phyloP scores from a whole-genome alignment of 64 coral and sea anemone species.

The Actinia tenebrosa region DNA sequence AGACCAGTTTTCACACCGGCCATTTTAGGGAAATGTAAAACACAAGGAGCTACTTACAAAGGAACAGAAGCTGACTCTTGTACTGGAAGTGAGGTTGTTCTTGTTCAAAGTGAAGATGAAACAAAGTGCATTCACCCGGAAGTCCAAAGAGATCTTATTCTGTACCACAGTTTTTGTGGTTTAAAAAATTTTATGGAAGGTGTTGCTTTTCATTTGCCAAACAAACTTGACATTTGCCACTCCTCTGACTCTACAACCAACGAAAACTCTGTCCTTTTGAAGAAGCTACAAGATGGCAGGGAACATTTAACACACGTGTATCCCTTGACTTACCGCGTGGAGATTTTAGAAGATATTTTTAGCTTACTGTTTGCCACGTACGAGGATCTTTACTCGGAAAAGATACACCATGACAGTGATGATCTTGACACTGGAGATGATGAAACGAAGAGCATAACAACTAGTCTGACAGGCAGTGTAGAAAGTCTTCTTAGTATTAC shows the following conservation, averaged over 20 bases:
- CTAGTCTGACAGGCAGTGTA: constrained; percentile 66
- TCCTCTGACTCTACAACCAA: not conserved
- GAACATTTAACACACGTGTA: constrained; percentile 56
- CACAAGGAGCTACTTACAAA: not conserved
- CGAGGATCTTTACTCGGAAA: constrained; percentile 78
- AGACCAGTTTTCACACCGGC: constrained; percentile 75
- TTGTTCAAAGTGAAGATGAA: not conserved
- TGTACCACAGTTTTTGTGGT: constrained; percentile 91
- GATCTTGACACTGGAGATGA: constrained; percentile 82
- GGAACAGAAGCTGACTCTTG: not conserved
- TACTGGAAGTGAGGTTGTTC: not conserved
- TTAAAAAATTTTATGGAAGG: constrained; percentile 81
- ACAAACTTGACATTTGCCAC: not conserved
- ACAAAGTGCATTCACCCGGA: constrained; percentile 42
- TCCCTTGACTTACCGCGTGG: constrained; percentile 86
- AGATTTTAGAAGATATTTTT: constrained; percentile 93
- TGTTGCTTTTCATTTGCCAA: not conserved
- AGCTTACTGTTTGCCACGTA: constrained; percentile 88
- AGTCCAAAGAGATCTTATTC: constrained; percentile 76
- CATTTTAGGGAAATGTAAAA: not conserved
- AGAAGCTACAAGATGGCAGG: constrained; percentile 54
- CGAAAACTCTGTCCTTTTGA: not conserved
- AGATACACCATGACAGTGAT: constrained; percentile 78
- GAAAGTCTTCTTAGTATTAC: constrained; percentile 83
- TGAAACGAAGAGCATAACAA: constrained; percentile 67